Base-by-base conservation (phyloP, 2,113 vertebrate genomes). In the Cebidichthys violaceus region DNA sequence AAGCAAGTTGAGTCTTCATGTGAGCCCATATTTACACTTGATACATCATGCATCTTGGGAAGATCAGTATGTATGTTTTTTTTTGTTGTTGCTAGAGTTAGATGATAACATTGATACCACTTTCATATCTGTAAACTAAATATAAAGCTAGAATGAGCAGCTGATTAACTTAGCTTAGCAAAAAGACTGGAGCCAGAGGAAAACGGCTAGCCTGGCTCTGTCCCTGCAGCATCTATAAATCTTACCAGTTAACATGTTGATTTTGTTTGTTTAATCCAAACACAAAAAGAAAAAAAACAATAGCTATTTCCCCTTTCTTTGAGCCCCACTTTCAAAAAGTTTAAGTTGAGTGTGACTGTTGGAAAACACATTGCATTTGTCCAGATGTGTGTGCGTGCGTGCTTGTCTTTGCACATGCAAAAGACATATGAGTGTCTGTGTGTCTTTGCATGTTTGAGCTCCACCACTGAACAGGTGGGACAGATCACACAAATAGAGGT, bases 401-500 rank as follows among this genome's bases (percentile, higher is more conserved):
- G 37, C 10, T 70, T 70, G 57, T 86, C n/a, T 81, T 76, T 84
- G 62, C 55, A 75, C 65, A 54, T 64, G 39, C 11, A 3, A n/a
- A n/a, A n/a, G 15, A 59, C 4, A 20, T 14, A 18, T 69, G 33
- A n/a, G 24, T 6, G 22, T 71, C n/a, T 61, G 39, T 68, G 27
- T 70, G 57, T 84, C n/a, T 81, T 75, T 83, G 62, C 57, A 75
- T 75, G 78, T 79, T 79, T 75, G 70, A 64, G 82, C 52, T 79
- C 61, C 81, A 64, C 70, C 69, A 35, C 74, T 35, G 77, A 90
- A 86, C 88, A 91, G 87, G 86, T 90, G 88, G 84, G 76, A 70
- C 85, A 54, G 43, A 86, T 37, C 24, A 20, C 79, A 75, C 80
- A 72, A 72, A 77, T 6, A 64, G 74, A 88, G 88, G 65, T 82